A percentile compares a stretch with the other conserved stretches of the same genome.
These are phyloP conservation scores for Geodia barretti DNA, from an alignment of 37 sponge, comb jelly and placozoan species.

Conservation along the genomic window DNA sequence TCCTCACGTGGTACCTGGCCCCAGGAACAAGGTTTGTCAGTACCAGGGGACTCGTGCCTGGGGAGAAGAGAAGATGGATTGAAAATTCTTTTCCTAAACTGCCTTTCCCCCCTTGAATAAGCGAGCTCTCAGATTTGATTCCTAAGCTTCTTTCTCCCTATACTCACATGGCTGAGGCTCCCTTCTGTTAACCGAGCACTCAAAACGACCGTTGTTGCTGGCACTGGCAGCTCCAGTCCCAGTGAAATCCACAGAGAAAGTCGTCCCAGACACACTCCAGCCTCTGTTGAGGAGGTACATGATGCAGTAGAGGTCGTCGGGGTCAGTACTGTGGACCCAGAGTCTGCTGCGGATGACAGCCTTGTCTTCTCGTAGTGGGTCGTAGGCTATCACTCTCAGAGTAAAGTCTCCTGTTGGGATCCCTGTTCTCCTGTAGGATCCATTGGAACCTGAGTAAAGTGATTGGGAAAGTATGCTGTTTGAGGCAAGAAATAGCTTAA, in stretches of 20 bases:
- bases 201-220: not conserved
- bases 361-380: not conserved
- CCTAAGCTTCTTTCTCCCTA: no score
- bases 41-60: not conserved
- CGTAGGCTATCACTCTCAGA: not conserved
- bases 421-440: not conserved
- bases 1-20: not conserved
- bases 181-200: not conserved
- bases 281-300: not conserved
- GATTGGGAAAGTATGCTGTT: no score
- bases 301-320: not conserved
- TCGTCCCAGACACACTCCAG: not conserved
- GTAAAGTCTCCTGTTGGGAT: not conserved
- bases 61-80: not conserved
- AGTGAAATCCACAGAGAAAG: not conserved
- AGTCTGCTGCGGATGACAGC: not conserved
- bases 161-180: not conserved
- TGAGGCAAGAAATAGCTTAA: no score
- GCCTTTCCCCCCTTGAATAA: no score
- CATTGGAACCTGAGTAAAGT: not conserved
- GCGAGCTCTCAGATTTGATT: no score
- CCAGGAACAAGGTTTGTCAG: not conserved
- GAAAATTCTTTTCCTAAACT: no score
- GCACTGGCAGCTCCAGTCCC: not conserved
- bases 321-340: not conserved